Percentiles rank a stretch among this genome's conserved stretches.
Evolutionary conservation across 2,797 vertebrate species (phyloP).

Genomic region (Zenarchopterus dispar): DNA sequence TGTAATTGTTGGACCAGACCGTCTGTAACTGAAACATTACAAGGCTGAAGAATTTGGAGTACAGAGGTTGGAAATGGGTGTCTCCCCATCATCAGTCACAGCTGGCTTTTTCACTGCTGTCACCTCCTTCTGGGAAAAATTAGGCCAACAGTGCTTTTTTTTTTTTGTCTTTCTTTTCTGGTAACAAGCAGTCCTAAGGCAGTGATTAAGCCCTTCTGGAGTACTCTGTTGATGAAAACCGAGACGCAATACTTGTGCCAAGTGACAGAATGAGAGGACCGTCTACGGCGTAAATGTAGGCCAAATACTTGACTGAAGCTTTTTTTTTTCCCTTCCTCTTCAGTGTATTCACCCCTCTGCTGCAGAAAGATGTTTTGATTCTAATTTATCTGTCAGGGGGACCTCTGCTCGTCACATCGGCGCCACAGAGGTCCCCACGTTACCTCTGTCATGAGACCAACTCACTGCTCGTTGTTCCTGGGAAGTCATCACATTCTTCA

Average conservation of each 20-base stretch:
- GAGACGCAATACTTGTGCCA: constrained; percentile 1
- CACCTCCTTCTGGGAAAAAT: constrained; percentile 53
- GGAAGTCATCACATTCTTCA: not conserved
- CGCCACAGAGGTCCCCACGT: not conserved
- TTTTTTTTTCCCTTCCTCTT: not conserved
- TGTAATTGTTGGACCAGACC: not conserved
- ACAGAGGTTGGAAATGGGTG: constrained; percentile 27
- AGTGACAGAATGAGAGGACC: not conserved
- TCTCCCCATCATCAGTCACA: constrained; percentile 38
- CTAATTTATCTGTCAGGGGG: not conserved
- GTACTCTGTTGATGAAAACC: constrained; percentile 10
- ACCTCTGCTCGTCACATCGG: not conserved
- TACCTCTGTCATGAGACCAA: too few relatives aligned
- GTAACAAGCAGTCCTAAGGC: constrained; percentile 32
- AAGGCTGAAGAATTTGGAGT: not conserved
- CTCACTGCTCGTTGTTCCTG: not conserved
- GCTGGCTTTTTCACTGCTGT: constrained; percentile 34
- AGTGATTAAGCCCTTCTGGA: constrained; percentile 43
- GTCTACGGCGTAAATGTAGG: constrained; percentile 40
- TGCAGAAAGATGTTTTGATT: not conserved
- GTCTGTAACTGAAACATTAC: constrained; percentile 1
- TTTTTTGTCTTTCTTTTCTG: constrained; percentile 15
- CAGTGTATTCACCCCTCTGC: not conserved
- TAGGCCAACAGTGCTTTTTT: constrained; percentile 41
- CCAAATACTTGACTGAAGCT: constrained; percentile 1